Evolutionary conservation across 2,888 invertebrate species (phyloP).

Genomic region (Cotesia congregata): DNA sequence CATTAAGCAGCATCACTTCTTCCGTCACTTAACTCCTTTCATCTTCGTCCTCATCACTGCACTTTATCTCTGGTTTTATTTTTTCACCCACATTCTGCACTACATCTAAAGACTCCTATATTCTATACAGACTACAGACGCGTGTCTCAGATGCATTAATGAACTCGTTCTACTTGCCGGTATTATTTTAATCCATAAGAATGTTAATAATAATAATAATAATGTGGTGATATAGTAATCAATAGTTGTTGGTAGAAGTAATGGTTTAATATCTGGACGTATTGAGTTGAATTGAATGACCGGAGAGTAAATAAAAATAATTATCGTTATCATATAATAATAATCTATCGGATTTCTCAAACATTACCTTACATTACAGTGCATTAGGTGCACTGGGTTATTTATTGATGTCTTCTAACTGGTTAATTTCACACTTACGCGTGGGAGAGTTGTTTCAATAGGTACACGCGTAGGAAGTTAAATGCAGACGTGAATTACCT

Average conservation of each 20-base stretch:
- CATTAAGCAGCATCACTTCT: slow-evolving; percentile 19
- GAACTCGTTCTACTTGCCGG: slow-evolving; percentile 15
- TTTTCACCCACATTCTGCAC: background rate
- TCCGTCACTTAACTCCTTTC: slow-evolving; percentile 9
- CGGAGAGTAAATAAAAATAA: slow-evolving; percentile 13
- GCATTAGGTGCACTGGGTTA: slow-evolving; percentile 42
- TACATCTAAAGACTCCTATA: slow-evolving; percentile 9
- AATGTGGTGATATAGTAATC: background rate
- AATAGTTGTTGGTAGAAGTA: background rate
- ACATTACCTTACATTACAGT: slow-evolving; percentile 32
- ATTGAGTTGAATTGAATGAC: slow-evolving; percentile 4
- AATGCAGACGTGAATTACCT: slow-evolving; percentile 40
- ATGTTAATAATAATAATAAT: background rate
- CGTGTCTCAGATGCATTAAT: slow-evolving; percentile 13
- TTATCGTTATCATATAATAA: slow-evolving; percentile 14
- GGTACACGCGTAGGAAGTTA: slow-evolving; percentile 49
- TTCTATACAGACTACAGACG: background rate
- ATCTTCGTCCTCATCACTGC: slow-evolving; percentile 2
- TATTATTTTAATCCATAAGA: background rate
- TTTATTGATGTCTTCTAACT: slow-evolving; percentile 52
- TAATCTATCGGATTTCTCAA: slow-evolving; percentile 5
- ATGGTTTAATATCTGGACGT: background rate
- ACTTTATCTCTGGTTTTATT: background rate
- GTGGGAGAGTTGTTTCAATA: slow-evolving; percentile 50
- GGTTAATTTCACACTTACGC: slow-evolving; percentile 53